These are phyloP conservation scores for Raja brachyura DNA, from an alignment of 2,113 vertebrate genomes.

Conservation along the genomic window DNA sequence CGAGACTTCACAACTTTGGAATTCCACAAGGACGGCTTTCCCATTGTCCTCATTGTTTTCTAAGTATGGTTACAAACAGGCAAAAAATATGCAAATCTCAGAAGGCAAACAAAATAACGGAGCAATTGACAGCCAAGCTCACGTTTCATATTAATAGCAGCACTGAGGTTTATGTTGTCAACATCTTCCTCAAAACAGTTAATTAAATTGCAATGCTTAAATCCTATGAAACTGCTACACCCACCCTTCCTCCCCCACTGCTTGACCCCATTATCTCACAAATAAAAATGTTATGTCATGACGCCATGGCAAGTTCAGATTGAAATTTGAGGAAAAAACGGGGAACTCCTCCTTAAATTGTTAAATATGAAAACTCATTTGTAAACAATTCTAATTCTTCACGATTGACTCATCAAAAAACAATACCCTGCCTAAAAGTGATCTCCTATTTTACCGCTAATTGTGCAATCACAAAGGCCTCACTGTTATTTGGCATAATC, in stretches of 20 bases:
- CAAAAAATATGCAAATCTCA: neutral
- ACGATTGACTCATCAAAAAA: too few species aligned
- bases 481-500: too few species aligned
- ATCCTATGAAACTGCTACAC: neutral
- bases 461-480: too few species aligned
- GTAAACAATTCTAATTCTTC: too few species aligned
- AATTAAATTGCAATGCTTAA: neutral
- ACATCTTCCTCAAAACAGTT: neutral
- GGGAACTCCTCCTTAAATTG: neutral
- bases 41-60: neutral
- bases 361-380: neutral
- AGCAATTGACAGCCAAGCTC: neutral
- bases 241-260: neutral
- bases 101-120: neutral
- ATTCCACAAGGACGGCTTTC: neutral
- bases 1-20: neutral
- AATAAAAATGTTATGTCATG: neutral
- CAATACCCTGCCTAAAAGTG: too few species aligned
- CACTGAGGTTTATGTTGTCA: neutral
- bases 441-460: too few species aligned
- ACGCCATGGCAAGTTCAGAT: neutral
- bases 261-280: neutral
- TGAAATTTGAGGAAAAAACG: neutral
- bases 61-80: neutral
- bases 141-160: neutral